Evolutionary conservation across 2,797 vertebrate genomes (phyloP), one percentile per base, ranked within the genome.

Genomic region (Hemitrygon akajei): DNA sequence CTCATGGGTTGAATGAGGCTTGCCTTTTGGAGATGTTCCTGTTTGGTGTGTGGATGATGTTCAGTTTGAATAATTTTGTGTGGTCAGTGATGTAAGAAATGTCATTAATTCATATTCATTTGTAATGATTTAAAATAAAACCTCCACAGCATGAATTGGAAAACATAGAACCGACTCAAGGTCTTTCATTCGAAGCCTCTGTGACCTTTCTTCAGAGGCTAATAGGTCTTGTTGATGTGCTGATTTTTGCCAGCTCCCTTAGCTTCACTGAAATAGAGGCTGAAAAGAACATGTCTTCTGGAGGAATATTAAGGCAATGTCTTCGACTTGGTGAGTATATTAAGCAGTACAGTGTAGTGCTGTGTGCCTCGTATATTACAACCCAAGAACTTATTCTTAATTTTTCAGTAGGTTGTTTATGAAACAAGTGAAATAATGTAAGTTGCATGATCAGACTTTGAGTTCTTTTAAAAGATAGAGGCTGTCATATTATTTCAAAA

Each of bases 241-340:
- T 99, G 93, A 97, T 99, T 96, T 99, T 99, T 95, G 98, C 99
- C 96, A 99, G 99, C 96, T 98, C 98, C 56, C 98, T 99, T 94
- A 98, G 97, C 96, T 99, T 99, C 96, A 97, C 97, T 0, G 99
- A 99, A 97, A 98, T 99, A 94, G 99, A 99, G 95, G 98, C 98
- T 25, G 99, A 99, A 97, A 99, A 99, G 95, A 99, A 99, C 96
- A 99, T 99, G 98, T 98, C 98, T 1, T 98, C 98, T 22, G 99
- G 99, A 94, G 99, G 99, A 95, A 97, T 99, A 96, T 96, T 99
- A 77, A 96, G 99, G 25, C 99, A 99, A 86, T 99, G 98, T 96
- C 98, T 99, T 93, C 98, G 99, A 93, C 96, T 99, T 9, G 99
- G 99, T 99, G 95, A 97, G 96, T 84, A 66, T 94, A 94, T 84